A percentile compares a stretch with the other conserved stretches of the same genome.
Evolutionary conservation across 2,888 invertebrate species (phyloP).

Genomic region (Dynastes maya): DNA sequence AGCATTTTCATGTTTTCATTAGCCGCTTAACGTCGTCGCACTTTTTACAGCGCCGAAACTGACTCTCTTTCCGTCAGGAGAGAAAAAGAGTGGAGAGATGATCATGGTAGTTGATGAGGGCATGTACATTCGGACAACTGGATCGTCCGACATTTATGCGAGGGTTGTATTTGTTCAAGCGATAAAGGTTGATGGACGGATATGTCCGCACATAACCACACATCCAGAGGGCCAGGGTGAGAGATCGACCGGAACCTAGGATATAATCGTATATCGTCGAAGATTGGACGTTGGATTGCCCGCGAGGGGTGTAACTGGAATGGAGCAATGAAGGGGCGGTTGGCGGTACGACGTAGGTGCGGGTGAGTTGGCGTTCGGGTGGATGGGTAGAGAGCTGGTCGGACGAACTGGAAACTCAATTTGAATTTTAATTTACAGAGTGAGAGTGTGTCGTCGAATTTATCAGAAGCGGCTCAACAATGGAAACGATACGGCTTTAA

Average conservation of each 20-base stretch:
- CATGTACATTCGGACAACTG: slow-evolving; percentile 51
- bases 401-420: slow-evolving; percentile 64
- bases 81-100: slow-evolving; percentile 45
- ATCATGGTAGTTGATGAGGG: slow-evolving; percentile 51
- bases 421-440: slow-evolving; percentile 71
- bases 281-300: slow-evolving; percentile 69
- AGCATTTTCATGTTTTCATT: slow-evolving; percentile 43
- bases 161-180: slow-evolving; percentile 70
- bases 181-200: slow-evolving; percentile 71
- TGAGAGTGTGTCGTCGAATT: slow-evolving; percentile 65
- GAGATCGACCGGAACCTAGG: slow-evolving; percentile 70
- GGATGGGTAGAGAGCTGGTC: slow-evolving; percentile 14
- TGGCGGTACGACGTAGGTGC: slow-evolving; percentile 57
- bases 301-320: slow-evolving; percentile 56
- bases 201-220: slow-evolving; percentile 71
- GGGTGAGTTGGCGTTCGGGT: slow-evolving; percentile 5
- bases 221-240: slow-evolving; percentile 63
- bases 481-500: slow-evolving; percentile 51
- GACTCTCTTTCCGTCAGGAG: slow-evolving; percentile 42
- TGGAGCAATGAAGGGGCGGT: slow-evolving; percentile 55
- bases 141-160: slow-evolving; percentile 66
- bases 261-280: slow-evolving; percentile 71
- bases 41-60: slow-evolving; percentile 29
- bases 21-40: slow-evolving; percentile 40
- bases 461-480: slow-evolving; percentile 62